phyloP scores from a whole-genome alignment of 2,888 invertebrate species.

The Epirrita christyi region DNA sequence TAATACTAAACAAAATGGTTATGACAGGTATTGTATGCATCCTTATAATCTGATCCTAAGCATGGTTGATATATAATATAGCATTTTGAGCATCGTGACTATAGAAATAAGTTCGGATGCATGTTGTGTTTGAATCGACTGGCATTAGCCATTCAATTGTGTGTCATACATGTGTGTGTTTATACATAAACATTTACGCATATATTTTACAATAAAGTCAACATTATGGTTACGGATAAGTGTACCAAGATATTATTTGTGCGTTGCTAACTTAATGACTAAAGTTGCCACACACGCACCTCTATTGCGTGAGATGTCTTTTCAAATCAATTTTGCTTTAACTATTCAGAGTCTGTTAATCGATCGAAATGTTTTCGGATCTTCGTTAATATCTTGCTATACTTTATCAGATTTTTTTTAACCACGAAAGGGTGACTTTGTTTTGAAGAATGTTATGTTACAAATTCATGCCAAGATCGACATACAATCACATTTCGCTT shows the following conservation, averaged over 20 bases:
- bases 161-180: conserved; percentile 22
- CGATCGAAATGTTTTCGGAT: neutral
- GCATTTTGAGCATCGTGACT: conserved; percentile 41
- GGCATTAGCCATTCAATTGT: conserved; percentile 12
- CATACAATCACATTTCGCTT: too few species aligned
- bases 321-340: neutral
- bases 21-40: conserved; percentile 30
- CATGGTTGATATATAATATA: conserved; percentile 30
- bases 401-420: conserved; percentile 22
- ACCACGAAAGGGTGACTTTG: conserved; percentile 28
- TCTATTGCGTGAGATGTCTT: neutral
- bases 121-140: conserved; percentile 40
- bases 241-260: conserved; percentile 18
- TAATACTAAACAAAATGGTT: neutral
- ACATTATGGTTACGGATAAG: conserved; percentile 25
- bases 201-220: conserved; percentile 28
- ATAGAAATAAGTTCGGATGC: conserved; percentile 42
- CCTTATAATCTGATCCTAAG: conserved; percentile 8
- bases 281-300: too few species aligned
- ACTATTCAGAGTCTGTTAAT: neutral
- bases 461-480: neutral
- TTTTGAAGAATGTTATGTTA: conserved; percentile 7
- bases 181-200: conserved; percentile 21
- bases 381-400: conserved; percentile 11
- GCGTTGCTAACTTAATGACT: too few species aligned